Evolutionary conservation across 2,888 invertebrate species (phyloP), one percentile per base, ranked within the genome.

Genomic region (Cryptophagus acutangulus): DNA sequence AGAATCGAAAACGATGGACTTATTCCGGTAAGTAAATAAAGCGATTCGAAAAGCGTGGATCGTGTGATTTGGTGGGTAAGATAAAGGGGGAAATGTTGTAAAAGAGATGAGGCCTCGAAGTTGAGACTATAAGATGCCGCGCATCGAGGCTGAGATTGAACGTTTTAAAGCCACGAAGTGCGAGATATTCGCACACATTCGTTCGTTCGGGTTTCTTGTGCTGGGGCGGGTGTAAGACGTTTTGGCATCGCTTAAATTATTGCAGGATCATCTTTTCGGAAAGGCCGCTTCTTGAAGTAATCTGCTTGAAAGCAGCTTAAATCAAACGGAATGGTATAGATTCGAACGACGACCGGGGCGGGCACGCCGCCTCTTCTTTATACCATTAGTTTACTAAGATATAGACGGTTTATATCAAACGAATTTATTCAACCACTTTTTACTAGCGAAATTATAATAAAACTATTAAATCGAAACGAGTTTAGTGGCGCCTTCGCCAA

Each of bases 21-120:
- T 60, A 61, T 62, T 61, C 61, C 57, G 59, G 59, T 61, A 62
- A 62, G 63, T 62, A 63, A 62, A 63, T 62, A 62, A 61, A 60
- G 61, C 59, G 49, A 61, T 62, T 62, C 51, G n/a, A 52, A 38
- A 57, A 52, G 55, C 57, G 57, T 52, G 58, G 56, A 58, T 57
- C 57, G 54, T 52, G 59, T 57, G 61, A 62, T 62, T 59, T 59
- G 55, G 54, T 51, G 49, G 50, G n/a, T n/a, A 49, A 60, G 58
- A 61, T 61, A 62, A 62, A 61, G 55, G 43, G 38, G 37, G 45
- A 42, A 42, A 18, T n/a, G n/a, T n/a, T n/a, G n/a, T n/a, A n/a
- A n/a, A 34, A 29, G 42, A 49, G 47, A 46, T 54, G 51, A 54
- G 54, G 49, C 55, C 52, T 48, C 4, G n/a, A n/a, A n/a, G n/a